Evolutionary conservation across 2,888 invertebrate species (phyloP), one percentile per base, ranked within the genome.

Genomic region (Eledone cirrhosa): DNA sequence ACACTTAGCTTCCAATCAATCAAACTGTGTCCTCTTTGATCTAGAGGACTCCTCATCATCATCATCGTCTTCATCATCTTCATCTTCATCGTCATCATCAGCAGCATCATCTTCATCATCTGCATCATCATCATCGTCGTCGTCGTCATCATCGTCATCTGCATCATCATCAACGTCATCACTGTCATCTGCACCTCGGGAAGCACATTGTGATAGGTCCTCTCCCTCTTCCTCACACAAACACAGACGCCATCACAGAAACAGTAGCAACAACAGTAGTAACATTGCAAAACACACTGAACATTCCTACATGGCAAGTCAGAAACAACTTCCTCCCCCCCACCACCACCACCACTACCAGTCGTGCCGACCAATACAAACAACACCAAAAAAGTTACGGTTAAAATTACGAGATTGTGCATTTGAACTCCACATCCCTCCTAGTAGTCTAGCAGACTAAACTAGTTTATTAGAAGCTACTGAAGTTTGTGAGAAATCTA

Each of bases 11-110:
- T 80, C 77, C 48, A 83, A 83, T 63, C 81, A 81, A 29, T 81
- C 81, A 19, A 80, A 82, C 16, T 78, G 84, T 80, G 85, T 85
- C 33, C 82, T 80, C 27, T 85, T 86, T 69, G 84, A 85, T 65
- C 76, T 83, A 1, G 82, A 81, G 31, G 81, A 81, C 63, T 80
- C 82, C 19, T 77, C 77, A n/a, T 79, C 80, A 48, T 29, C 48
- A 47, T 24, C 24, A 48, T 24, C 29, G 31, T 76, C 41, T 41
- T 53, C 29, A 29, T 41, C 59, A 27, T n/a, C 22, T 41, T 27
- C 29, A 65, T 27, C 69, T 48, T 77, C 19, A 29, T 77, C 22
- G 47, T 29, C 29, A 48, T 77, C 63, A 31, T 48, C 31, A 72
- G 29, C 78, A 1, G 29, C 78, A 13, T 78, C 69, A 27, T 48